phyloP scores from a whole-genome alignment of 2,888 invertebrate genomes.

The Patella caerulea region DNA sequence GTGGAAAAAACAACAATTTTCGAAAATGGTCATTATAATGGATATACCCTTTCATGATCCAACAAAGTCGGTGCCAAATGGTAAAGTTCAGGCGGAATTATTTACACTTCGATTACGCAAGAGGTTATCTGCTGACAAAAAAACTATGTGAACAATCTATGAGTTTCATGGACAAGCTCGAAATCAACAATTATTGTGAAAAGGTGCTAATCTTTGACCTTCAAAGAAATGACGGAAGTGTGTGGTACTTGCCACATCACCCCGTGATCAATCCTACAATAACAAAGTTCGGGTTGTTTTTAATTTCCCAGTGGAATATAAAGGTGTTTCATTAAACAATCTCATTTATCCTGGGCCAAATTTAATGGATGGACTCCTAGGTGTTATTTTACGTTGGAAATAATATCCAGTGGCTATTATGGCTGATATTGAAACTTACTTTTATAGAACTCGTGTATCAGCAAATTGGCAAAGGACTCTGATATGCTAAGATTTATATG shows the following conservation, averaged over 20 bases:
- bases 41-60: slow-evolving; percentile 24
- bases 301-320: slow-evolving; percentile 30
- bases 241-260: slow-evolving; percentile 23
- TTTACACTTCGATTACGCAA: slow-evolving; percentile 8
- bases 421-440: slow-evolving; percentile 30
- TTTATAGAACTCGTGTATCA: slow-evolving; percentile 23
- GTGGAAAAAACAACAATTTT: slow-evolving; percentile 16
- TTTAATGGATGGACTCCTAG: slow-evolving; percentile 16
- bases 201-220: background rate
- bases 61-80: slow-evolving; percentile 13
- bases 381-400: slow-evolving; percentile 16
- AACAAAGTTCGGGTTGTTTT: slow-evolving; percentile 30
- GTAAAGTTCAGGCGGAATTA: slow-evolving; percentile 7
- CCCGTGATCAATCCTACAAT: slow-evolving; percentile 10
- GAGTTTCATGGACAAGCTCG: slow-evolving; percentile 20
- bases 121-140: slow-evolving; percentile 16
- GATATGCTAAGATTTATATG: slow-evolving; percentile 28
- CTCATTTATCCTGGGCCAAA: slow-evolving; percentile 20
- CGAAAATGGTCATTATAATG: slow-evolving; percentile 24
- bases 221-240: background rate
- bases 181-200: slow-evolving; percentile 29
- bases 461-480: slow-evolving; percentile 6
- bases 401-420: slow-evolving; percentile 22
- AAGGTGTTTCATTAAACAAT: slow-evolving; percentile 26
- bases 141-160: slow-evolving; percentile 20